Evolutionary conservation across 2,113 vertebrate species (phyloP), one percentile per base, ranked within the genome.

Genomic region (Erinaceus europaeus): DNA sequence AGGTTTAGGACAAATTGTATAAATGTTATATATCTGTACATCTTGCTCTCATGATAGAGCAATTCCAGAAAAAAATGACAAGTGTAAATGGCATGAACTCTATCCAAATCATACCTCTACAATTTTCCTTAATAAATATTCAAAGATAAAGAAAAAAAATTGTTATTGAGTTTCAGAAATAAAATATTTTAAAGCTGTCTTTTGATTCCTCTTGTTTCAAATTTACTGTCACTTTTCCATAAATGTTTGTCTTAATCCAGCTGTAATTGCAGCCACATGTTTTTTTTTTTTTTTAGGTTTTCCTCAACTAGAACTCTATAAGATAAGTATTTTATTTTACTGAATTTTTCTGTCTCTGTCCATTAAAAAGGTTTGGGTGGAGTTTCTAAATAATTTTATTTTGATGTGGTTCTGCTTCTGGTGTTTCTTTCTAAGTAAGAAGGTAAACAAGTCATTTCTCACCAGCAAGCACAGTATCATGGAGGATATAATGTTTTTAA

Each of bases 41-140:
- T 48, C 38, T 65, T 62, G 46, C 8, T 2, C 1, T 3, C 18
- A 7, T 0, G 0, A 25, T 7, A 2, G 46, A 29, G 36, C 10
- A 38, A 55, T 15, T 76, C 7, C 36, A 17, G 25, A n/a, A 27
- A 44, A 44, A 52, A 29, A 23, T 9, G 7, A 40, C 11, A 65
- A 5, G 34, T 8, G 1, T 11, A 11, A 71, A 21, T 11, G 29
- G 29, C 14, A 12, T 0, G 5, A 46, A 18, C 6, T 21, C 7
- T 11, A 10, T 11, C 15, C 12, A 29, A 27, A 57, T 27, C n/a
- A 34, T n/a, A n/a, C n/a, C n/a, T n/a, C n/a, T n/a, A n/a, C n/a
- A n/a, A n/a, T n/a, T n/a, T n/a, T n/a, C n/a, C n/a, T n/a, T n/a
- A n/a, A n/a, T n/a, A n/a, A n/a, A n/a, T n/a, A n/a, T n/a, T n/a